Evolutionary conservation across 2,888 invertebrate genomes (phyloP), one percentile per base, ranked within the genome.

Genomic region (Caradrina kadenii): DNA sequence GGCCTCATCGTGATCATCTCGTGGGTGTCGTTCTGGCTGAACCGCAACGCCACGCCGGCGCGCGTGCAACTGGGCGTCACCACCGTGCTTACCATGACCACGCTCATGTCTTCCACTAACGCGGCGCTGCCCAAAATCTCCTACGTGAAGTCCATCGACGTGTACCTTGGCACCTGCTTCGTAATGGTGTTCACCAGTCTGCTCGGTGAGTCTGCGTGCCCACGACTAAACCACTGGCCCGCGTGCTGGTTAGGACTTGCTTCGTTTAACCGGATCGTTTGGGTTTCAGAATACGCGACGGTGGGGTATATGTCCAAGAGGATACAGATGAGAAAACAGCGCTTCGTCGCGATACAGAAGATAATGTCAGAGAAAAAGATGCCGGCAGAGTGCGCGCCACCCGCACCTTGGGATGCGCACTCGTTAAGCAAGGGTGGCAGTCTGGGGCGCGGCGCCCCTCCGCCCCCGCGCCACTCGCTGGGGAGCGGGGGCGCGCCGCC

Each of bases 181-280:
- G 98, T 99, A 93, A 99, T 99, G 99, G 99, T 99, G 90, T 99
- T 99, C 96, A 99, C 98, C 88, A 98, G 98, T 92, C 96, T 99
- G 91, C 96, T 99, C 93, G 98, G 98, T 98, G 96, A 97, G 86
- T 73, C 5, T 10, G 39, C 10, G 15, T 19, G 39, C 56, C 7
- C 1, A 21, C n/a, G 19, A 8, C 35, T 1, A 4, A 7, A 4
- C 35, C 35, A 35, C 35, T 8, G 35, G 13, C 39, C 13, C 11
- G 39, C 35, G 8, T 35, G 35, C 35, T 10, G 35, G 35, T 10
- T 10, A 8, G 35, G 39, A 8, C 0, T 13, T 13, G 11, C 2
- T 39, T 2, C 1, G 1, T 39, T 15, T 42, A n/a, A 69, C 35
- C n/a, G 5, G 8, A 6, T 54, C 45, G 35, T 62, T 62, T 48